A percentile compares a stretch with the other conserved stretches of the same genome.
phyloP scores from a whole-genome alignment of 2,888 invertebrate genomes.

The Leucoptera coffeella region DNA sequence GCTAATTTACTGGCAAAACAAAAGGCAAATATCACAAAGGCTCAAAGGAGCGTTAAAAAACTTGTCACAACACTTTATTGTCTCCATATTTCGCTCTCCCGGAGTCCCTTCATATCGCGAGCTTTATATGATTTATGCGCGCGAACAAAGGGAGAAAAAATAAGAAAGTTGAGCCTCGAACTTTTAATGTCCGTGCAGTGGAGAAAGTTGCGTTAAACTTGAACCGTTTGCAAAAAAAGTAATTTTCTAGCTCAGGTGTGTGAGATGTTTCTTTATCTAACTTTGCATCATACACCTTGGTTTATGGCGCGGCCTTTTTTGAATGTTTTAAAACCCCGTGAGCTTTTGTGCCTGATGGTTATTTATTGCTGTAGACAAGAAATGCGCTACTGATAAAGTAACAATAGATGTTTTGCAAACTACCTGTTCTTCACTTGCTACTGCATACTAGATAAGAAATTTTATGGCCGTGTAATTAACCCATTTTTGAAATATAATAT shows the following conservation, averaged over 20 bases:
- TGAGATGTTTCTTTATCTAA: constrained; percentile 53
- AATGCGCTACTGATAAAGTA: constrained; percentile 8
- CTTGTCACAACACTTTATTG: constrained; percentile 46
- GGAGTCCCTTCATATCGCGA: constrained; percentile 26
- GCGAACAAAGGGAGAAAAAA: constrained; percentile 26
- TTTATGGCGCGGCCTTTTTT: constrained; percentile 48
- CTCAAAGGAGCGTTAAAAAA: constrained; percentile 6
- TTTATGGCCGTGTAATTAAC: no score
- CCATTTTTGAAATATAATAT: no score
- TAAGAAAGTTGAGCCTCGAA: constrained; percentile 40
- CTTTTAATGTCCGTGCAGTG: constrained; percentile 32
- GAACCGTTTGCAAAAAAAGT: constrained; percentile 51
- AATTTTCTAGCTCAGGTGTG: constrained; percentile 55
- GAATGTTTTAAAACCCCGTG: constrained; percentile 40
- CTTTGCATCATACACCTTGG: constrained; percentile 50
- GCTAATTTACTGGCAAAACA: constrained; percentile 9
- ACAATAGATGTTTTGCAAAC: constrained; percentile 14
- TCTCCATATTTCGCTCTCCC: constrained; percentile 27
- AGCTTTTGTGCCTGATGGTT: constrained; percentile 17
- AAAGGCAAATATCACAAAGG: constrained; percentile 1
- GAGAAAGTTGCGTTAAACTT: constrained; percentile 50
- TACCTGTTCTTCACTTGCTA: constrained; percentile 1
- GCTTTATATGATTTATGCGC: constrained; percentile 30
- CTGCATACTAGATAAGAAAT: no score
- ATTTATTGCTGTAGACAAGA: constrained; percentile 12